Conservation (phyloP, 92 coral and sea anemone species). For the Epizoanthus ramosus region DNA sequence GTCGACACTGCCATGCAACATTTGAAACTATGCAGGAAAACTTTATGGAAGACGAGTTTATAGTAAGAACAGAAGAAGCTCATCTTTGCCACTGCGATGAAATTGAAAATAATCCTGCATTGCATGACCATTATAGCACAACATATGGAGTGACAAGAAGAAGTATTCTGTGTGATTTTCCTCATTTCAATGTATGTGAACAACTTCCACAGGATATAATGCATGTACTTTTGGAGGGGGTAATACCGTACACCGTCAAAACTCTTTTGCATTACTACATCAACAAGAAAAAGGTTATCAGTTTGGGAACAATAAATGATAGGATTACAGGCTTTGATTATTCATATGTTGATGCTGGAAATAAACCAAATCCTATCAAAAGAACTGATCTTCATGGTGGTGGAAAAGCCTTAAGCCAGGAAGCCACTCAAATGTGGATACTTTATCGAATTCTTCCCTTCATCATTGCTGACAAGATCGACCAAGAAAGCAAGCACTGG, state of each 20-base stretch:
- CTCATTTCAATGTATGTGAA: conserved; percentile 54
- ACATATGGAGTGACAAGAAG: conserved; percentile 47
- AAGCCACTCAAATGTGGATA: too few relatives aligned
- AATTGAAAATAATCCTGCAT: conserved; percentile 36
- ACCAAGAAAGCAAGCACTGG: conserved; percentile 16
- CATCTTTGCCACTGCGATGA: conserved; percentile 43
- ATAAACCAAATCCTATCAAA: too few relatives aligned
- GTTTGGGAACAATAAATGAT: too few relatives aligned
- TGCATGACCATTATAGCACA: conserved; percentile 9
- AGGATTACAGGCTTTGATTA: too few relatives aligned
- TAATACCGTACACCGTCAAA: conserved; percentile 31
- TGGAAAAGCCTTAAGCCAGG: too few relatives aligned
- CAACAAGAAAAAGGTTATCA: too few relatives aligned
- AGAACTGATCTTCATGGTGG: too few relatives aligned
- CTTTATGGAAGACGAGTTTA: conserved; percentile 52
- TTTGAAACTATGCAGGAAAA: conserved; percentile 45
- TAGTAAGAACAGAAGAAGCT: conserved; percentile 43
- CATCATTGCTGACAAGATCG: neutral
- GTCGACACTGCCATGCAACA: conserved; percentile 55
- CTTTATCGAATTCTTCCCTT: too few relatives aligned
- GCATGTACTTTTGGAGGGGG: conserved; percentile 75
- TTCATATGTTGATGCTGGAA: too few relatives aligned
- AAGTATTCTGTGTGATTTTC: conserved; percentile 41
- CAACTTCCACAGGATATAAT: conserved; percentile 73
- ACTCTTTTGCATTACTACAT: neutral